phyloP scores from a whole-genome alignment of 1,140 invertebrate genomes.

The Geopemphigus sp. region DNA sequence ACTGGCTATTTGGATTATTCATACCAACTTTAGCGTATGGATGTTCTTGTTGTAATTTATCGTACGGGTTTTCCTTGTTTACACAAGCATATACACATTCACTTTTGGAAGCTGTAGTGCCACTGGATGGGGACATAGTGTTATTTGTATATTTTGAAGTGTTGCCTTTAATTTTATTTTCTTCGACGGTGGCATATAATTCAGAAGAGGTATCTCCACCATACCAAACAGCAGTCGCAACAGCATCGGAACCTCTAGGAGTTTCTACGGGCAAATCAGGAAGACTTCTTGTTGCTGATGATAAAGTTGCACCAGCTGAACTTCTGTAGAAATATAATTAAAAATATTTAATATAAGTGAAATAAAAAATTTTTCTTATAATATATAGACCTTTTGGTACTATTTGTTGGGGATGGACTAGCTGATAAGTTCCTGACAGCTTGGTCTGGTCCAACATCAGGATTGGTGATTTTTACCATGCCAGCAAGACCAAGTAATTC shows the following conservation, averaged over 20 bases:
- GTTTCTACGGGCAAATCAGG: constrained; percentile 55
- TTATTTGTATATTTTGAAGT: constrained; percentile 53
- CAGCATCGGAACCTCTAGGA: constrained; percentile 46
- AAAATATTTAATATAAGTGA: not conserved
- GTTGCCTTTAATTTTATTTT: constrained; percentile 52
- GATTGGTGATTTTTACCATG: constrained; percentile 55
- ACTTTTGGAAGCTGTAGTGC: constrained; percentile 35
- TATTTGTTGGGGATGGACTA: constrained; percentile 42
- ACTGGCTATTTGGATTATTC: constrained; percentile 24
- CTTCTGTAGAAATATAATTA: constrained; percentile 21
- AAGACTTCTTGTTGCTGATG: constrained; percentile 55
- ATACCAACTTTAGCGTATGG: constrained; percentile 50
- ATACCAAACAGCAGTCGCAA: constrained; percentile 48
- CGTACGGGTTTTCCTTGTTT: constrained; percentile 55
- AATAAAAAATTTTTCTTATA: not conserved
- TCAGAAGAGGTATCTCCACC: constrained; percentile 55
- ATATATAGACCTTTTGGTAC: constrained; percentile 45
- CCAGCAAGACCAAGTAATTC: constrained; percentile 55
- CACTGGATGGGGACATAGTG: constrained; percentile 52
- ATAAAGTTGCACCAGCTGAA: constrained; percentile 47
- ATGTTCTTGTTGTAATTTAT: constrained; percentile 52
- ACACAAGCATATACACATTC: constrained; percentile 53
- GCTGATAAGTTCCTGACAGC: constrained; percentile 16
- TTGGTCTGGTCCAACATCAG: constrained; percentile 51
- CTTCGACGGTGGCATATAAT: constrained; percentile 57